phyloP scores from a whole-genome alignment of 2,797 vertebrate species.

The Prunella strophiata region DNA sequence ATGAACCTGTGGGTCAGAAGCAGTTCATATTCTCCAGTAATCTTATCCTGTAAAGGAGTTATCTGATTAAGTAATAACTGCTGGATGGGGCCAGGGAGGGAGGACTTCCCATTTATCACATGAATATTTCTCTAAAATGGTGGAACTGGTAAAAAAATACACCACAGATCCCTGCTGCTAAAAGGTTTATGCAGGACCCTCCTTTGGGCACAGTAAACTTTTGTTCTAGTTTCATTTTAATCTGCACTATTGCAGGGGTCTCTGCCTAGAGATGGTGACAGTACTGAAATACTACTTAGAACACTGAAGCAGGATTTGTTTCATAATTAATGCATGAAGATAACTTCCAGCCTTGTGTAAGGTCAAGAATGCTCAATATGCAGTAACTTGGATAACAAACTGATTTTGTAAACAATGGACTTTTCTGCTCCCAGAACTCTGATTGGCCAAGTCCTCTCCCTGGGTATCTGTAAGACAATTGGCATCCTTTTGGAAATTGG shows the following conservation, averaged over 20 bases:
- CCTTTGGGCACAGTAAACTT: background rate
- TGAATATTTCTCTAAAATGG: background rate
- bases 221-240: background rate
- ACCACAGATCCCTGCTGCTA: background rate
- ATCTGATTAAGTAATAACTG: background rate
- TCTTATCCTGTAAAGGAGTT: background rate
- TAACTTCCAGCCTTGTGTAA: background rate
- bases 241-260: background rate
- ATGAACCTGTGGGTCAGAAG: background rate
- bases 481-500: background rate
- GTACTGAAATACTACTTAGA: fast-evolving
- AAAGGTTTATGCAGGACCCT: background rate
- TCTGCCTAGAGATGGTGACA: background rate
- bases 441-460: background rate
- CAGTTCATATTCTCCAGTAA: background rate
- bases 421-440: background rate
- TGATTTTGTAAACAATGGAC: background rate
- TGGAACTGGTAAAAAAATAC: background rate
- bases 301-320: background rate
- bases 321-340: background rate
- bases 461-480: background rate
- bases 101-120: background rate
- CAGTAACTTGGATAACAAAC: background rate
- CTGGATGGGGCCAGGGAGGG: too few relatives aligned
- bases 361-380: background rate